Evolutionary conservation across 1,140 invertebrate species (phyloP), one percentile per base, ranked within the genome.

Genomic region (Steinernema feltiae): DNA sequence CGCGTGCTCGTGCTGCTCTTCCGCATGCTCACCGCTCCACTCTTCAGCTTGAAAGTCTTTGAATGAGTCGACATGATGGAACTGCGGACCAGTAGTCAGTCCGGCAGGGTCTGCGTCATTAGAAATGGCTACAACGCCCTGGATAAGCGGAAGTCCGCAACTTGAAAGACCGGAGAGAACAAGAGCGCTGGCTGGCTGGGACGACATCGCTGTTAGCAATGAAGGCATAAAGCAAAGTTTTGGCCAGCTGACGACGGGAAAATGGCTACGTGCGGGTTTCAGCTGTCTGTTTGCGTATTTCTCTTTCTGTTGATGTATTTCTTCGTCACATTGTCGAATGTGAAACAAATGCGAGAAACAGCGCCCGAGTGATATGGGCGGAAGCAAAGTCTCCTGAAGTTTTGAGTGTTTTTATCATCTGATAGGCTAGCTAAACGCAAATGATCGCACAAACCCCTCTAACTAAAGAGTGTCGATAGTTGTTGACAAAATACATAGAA

Each of bases 21-120:
- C 76, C 53, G 69, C 80, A 32, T 81, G 79, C 32, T 80, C 80
- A 17, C 79, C 79, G 48, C 32, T 32, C 79, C 79, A 81, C 21
- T 70, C 69, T 30, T 80, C 78, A 2, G 63, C 78, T 69, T 80
- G 76, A 75, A 80, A 80, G 1, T 71, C 78, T 24, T 48, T 80
- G 18, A 70, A 30, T 1, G 74, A 76, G 17, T 30, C 53, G 41
- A 73, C 75, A 35, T 76, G 79, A 31, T 77, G 74, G 41, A 80
- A 41, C 2, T 35, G 32, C 21, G 29, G 12, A 24, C 69, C 27
- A 21, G 71, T 63, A 21, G 69, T 80, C 69, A 53, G 48, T 63
- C 48, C 30, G 63, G 69, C 70, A 32, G 70, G 72, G 72, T 21
- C 1, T 27, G 27, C 32, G 32, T 48, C 63, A 7, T 48, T 21